A percentile compares a stretch with the other conserved stretches of the same genome.
Conservation (phyloP, 1,140 invertebrate genomes). For the Aphelinus certus region DNA sequence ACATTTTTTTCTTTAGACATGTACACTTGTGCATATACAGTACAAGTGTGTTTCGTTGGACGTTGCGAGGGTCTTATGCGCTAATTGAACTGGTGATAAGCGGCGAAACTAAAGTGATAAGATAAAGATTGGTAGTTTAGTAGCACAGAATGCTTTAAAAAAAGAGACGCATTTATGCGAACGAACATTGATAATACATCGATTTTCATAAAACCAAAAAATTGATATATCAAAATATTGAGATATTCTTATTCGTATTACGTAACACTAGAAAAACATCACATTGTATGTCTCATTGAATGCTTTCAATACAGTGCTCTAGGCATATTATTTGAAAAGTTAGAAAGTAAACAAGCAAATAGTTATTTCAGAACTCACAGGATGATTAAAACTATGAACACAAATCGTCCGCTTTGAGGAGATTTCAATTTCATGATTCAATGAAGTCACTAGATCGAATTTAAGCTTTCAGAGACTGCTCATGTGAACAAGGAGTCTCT, state of each 20-base stretch:
- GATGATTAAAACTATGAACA: no score
- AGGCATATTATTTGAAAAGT: no score
- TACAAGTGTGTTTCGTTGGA: constrained; percentile 18
- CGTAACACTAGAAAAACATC: no score
- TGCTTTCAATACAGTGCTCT: no score
- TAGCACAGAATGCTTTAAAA: neutral
- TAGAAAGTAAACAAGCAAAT: neutral
- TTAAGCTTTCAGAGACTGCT: constrained; percentile 10
- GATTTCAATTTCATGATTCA: constrained; percentile 9
- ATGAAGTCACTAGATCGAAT: neutral
- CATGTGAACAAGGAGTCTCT: constrained; percentile 18
- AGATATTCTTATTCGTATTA: no score
- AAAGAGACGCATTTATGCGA: neutral
- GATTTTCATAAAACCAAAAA: no score
- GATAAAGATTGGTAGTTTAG: constrained; percentile 19
- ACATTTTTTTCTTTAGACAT: neutral
- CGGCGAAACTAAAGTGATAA: constrained; percentile 21
- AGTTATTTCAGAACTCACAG: neutral
- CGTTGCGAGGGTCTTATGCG: neutral
- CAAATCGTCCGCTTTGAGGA: neutral
- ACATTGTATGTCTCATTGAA: no score
- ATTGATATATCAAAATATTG: no score
- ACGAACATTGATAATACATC: no score
- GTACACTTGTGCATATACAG: constrained; percentile 18
- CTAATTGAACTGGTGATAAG: constrained; percentile 25